phyloP scores from a whole-genome alignment of 2,113 vertebrate species.

The Miniopterus natalensis region DNA sequence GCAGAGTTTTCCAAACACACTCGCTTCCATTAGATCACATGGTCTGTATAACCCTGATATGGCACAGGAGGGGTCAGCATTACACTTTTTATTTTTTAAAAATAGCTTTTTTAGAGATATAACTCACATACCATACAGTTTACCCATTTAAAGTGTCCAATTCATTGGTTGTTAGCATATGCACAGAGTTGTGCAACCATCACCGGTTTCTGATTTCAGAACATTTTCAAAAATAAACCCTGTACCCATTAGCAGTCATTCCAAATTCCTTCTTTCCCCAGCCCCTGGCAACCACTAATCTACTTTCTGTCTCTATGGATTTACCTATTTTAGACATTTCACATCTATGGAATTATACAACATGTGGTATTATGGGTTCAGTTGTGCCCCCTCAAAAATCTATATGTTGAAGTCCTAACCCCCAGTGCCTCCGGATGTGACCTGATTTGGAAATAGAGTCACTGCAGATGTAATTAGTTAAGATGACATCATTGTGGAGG shows the following conservation, averaged over 20 bases:
- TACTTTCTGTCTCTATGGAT: slow-evolving; percentile 55
- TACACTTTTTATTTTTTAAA: neutral
- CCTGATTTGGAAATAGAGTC: slow-evolving; percentile 33
- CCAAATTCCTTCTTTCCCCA: slow-evolving; percentile 33
- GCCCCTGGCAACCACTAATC: slow-evolving; percentile 49
- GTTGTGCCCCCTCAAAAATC: neutral
- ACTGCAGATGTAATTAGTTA: neutral
- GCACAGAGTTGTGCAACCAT: neutral
- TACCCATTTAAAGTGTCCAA: neutral
- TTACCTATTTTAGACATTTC: slow-evolving; percentile 63
- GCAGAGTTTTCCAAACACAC: neutral
- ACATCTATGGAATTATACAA: neutral
- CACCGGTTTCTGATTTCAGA: slow-evolving; percentile 57
- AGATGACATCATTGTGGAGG: neutral
- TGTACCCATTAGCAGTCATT: slow-evolving; percentile 43
- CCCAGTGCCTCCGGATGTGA: neutral
- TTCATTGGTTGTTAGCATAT: neutral
- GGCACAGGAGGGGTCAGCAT: neutral
- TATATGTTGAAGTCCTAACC: neutral
- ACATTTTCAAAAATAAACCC: slow-evolving; percentile 62
- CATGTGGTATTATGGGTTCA: neutral
- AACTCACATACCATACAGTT: neutral
- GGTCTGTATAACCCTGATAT: neutral
- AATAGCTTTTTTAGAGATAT: neutral
- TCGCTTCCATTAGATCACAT: neutral